phyloP scores from a whole-genome alignment of 2,888 invertebrate species.

The Eretmocerus hayati region DNA sequence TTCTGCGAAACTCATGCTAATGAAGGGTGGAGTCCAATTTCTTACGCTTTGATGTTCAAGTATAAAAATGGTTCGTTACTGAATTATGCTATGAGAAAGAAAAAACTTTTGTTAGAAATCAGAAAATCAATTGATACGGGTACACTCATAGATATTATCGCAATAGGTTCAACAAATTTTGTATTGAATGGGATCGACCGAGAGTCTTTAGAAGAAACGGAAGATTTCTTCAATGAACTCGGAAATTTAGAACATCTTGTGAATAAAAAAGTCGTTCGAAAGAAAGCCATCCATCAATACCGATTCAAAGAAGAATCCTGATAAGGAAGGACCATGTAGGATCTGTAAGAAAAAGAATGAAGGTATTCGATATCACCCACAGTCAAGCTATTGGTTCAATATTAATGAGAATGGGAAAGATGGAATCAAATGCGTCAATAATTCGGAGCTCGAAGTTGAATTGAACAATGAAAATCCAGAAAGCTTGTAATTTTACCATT shows the following conservation, averaged over 20 bases:
- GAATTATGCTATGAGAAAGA: slow-evolving; percentile 26
- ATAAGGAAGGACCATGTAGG: not conserved
- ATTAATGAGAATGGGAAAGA: slow-evolving; percentile 15
- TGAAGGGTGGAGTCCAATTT: too few relatives aligned
- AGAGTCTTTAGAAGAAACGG: slow-evolving; percentile 16
- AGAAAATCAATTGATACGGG: slow-evolving; percentile 17
- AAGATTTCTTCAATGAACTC: slow-evolving; percentile 25
- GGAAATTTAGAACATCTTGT: slow-evolving; percentile 25
- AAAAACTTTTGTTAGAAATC: slow-evolving; percentile 22
- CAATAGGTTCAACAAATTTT: slow-evolving; percentile 19
- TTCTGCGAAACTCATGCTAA: too few relatives aligned
- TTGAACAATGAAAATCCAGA: slow-evolving; percentile 19
- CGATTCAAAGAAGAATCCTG: too few relatives aligned
- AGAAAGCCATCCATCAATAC: slow-evolving; percentile 25
- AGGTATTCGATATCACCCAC: slow-evolving; percentile 22
- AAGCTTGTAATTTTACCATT: slow-evolving; percentile 25
- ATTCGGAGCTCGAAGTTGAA: slow-evolving; percentile 20
- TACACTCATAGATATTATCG: slow-evolving; percentile 22
- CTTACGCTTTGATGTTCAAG: too few relatives aligned
- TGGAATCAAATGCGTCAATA: slow-evolving; percentile 20
- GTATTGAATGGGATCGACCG: slow-evolving; percentile 25
- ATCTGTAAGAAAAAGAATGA: slow-evolving; percentile 5
- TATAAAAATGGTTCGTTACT: slow-evolving; percentile 22
- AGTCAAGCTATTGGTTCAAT: slow-evolving; percentile 25
- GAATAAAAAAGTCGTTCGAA: too few relatives aligned